Percentiles rank a stretch among this genome's conserved stretches.
phyloP scores from a whole-genome alignment of 2,888 invertebrate species.

The Amiota communis region DNA sequence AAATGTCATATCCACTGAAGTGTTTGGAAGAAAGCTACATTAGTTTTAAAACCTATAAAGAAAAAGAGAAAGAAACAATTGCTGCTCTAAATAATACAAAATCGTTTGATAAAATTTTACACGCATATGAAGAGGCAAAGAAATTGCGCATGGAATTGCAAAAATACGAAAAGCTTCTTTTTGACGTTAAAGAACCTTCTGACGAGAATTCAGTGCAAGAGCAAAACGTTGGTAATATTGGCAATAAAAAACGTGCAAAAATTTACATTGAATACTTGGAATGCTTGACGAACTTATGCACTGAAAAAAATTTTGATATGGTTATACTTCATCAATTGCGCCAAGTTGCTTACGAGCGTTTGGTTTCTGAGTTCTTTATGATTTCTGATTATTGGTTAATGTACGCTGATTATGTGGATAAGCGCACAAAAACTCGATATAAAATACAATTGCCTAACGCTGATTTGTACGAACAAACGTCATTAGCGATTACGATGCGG shows the following conservation, averaged over 20 bases:
- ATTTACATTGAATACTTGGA: conserved; percentile 8
- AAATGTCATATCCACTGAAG: conserved; percentile 6
- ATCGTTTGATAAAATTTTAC: background rate
- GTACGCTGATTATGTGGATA: conserved; percentile 18
- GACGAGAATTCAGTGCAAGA: too few species aligned
- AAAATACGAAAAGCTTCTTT: background rate
- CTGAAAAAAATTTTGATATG: background rate
- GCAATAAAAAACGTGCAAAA: background rate
- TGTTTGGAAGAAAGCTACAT: conserved; percentile 7
- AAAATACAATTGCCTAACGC: conserved; percentile 1
- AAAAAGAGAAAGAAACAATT: conserved; percentile 7
- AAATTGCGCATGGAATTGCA: background rate
- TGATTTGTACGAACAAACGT: conserved; percentile 8
- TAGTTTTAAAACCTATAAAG: background rate
- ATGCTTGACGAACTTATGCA: conserved; percentile 2
- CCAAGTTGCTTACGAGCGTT: conserved; percentile 18
- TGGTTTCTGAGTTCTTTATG: conserved; percentile 5
- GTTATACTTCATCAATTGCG: background rate
- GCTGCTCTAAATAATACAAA: background rate
- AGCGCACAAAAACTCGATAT: background rate
- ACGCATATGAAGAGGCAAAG: conserved; percentile 2
- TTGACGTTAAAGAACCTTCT: background rate
- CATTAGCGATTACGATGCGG: conserved; percentile 9
- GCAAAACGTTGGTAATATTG: too few species aligned
- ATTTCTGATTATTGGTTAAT: conserved; percentile 10